Percentiles rank a stretch among this genome's conserved stretches.
Evolutionary conservation across 2,113 vertebrate genomes (phyloP).

Genomic region (Rousettus leschenaultii): DNA sequence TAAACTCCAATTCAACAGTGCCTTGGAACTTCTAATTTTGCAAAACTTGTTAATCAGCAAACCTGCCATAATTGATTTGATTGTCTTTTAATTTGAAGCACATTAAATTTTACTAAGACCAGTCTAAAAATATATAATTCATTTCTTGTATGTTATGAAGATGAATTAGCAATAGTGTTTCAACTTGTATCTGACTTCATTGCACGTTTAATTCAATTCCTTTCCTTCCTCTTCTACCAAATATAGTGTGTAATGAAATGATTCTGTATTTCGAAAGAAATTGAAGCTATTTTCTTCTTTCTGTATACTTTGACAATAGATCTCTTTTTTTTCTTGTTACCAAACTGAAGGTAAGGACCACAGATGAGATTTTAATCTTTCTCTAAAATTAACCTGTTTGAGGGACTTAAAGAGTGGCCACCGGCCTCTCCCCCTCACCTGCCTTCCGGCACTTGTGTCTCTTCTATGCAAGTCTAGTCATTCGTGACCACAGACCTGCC

Average conservation of each 20-base stretch:
- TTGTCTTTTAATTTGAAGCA: neutral
- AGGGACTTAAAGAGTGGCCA: neutral
- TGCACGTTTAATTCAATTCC: neutral
- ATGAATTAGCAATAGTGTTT: neutral
- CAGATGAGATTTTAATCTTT: neutral
- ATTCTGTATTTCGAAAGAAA: constrained; percentile 16
- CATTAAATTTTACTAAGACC: neutral
- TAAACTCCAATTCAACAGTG: neutral
- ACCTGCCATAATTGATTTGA: neutral
- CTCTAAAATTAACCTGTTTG: neutral
- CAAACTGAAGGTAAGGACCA: neutral
- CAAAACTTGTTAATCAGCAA: neutral
- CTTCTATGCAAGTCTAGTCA: neutral
- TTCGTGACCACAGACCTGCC: neutral
- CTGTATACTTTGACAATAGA: neutral
- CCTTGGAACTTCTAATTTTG: neutral
- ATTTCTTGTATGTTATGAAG: neutral
- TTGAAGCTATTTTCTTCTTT: constrained; percentile 22
- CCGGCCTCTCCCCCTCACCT: fast-evolving
- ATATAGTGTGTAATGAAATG: neutral
- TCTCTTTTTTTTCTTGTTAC: neutral
- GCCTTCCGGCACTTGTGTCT: fast-evolving
- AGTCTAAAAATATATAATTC: neutral
- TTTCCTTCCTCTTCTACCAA: neutral
- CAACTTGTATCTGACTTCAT: neutral